Percentiles rank a stretch among this genome's conserved stretches.
phyloP scores from a whole-genome alignment of 2,797 vertebrate species.

The Todus mexicanus region DNA sequence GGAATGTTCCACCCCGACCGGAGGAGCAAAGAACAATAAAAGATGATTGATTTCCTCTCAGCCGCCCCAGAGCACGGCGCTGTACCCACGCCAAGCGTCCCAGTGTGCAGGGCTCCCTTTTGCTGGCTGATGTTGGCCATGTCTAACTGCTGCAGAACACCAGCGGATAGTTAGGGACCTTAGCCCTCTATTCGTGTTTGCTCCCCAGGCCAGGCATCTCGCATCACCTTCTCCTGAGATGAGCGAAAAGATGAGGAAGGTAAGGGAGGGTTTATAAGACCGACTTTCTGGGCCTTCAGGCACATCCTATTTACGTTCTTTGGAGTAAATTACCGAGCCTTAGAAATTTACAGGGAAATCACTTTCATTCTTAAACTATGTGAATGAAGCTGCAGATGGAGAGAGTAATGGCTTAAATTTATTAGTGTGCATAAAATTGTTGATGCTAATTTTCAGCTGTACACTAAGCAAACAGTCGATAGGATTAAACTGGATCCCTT shows the following conservation, averaged over 20 bases:
- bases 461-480: conserved; percentile 39
- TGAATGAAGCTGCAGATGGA: conserved; percentile 67
- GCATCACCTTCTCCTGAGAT: background rate
- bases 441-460: conserved; percentile 67
- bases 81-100: background rate
- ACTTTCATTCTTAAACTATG: conserved; percentile 55
- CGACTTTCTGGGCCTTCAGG: conserved; percentile 22
- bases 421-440: conserved; percentile 62
- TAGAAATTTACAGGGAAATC: conserved; percentile 54
- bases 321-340: conserved; percentile 40
- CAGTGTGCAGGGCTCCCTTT: background rate
- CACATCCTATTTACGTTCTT: conserved; percentile 46
- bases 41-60: conserved; percentile 40
- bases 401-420: conserved; percentile 68
- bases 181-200: rapidly evolving
- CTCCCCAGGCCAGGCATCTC: background rate
- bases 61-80: background rate
- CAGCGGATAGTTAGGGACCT: rapidly evolving
- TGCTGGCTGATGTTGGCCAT: background rate
- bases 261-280: background rate
- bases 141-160: background rate
- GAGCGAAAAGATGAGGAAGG: background rate
- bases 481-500: conserved; percentile 59
- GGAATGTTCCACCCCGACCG: conserved; percentile 42
- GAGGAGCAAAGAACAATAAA: conserved; percentile 43